Percentiles rank a stretch among this genome's conserved stretches.
Conservation (phyloP, 1,140 invertebrate genomes). For the Neodiprion fabricii region DNA sequence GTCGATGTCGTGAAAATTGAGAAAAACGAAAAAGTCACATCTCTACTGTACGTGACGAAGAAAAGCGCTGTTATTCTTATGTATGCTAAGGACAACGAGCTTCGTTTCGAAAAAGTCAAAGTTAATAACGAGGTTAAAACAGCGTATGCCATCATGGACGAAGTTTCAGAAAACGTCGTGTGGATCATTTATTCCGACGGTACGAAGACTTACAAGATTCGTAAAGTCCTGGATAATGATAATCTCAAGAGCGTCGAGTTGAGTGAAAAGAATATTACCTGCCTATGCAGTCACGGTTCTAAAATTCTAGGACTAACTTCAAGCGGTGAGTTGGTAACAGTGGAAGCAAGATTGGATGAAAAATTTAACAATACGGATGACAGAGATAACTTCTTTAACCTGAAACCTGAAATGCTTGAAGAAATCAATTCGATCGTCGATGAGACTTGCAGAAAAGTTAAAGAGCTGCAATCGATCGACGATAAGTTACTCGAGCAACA, state of each 20-base stretch:
- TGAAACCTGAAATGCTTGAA: slow-evolving; percentile 42
- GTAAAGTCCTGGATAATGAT: slow-evolving; percentile 30
- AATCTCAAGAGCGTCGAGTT: slow-evolving; percentile 19
- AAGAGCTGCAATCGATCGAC: slow-evolving; percentile 33
- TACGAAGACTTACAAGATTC: slow-evolving; percentile 32
- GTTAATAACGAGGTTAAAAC: slow-evolving; percentile 27
- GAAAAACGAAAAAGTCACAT: slow-evolving; percentile 33
- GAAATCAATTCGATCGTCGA: slow-evolving; percentile 36
- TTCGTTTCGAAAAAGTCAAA: slow-evolving; percentile 39
- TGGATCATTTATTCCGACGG: slow-evolving; percentile 39
- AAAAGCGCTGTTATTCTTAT: slow-evolving; percentile 35
- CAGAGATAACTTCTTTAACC: slow-evolving; percentile 27
- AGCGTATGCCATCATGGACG: slow-evolving; percentile 35
- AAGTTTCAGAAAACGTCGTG: slow-evolving; percentile 22
- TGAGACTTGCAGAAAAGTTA: slow-evolving; percentile 38
- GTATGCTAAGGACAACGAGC: slow-evolving; percentile 25
- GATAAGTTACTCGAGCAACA: slow-evolving; percentile 26
- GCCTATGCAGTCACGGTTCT: slow-evolving; percentile 34
- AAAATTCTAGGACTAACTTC: slow-evolving; percentile 32
- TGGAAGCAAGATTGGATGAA: slow-evolving; percentile 21
- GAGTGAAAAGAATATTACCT: slow-evolving; percentile 31
- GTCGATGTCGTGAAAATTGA: slow-evolving; percentile 34
- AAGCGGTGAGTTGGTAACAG: slow-evolving; percentile 8
- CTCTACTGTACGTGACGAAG: slow-evolving; percentile 36
- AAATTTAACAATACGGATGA: neutral